Base-by-base conservation (phyloP, 2,888 invertebrate genomes). In the Heliothis peltigera region DNA sequence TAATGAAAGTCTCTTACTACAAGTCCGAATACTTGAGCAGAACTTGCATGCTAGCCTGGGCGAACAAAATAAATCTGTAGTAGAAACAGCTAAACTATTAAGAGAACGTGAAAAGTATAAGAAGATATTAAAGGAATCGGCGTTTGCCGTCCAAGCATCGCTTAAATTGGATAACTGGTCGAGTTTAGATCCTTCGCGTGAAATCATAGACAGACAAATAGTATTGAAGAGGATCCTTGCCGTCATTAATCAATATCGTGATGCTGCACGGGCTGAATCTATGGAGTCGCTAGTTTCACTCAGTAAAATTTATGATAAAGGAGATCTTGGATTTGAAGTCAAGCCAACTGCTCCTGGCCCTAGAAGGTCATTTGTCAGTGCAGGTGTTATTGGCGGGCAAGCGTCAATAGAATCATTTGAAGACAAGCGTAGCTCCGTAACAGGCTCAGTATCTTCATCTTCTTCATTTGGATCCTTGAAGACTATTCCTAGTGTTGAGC, bases 271-370 rank as follows among this genome's bases (percentile, higher is more conserved):
- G 18, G 87, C 91, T 8, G 93, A 92, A 73, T 95, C 95, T 7
- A 84, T 86, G 68, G 94, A 92, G 19, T 94, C 96, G 35, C 82
- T 94, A 46, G 92, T 95, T 21, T 96, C 96, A 0, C 81, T 95
- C 18, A 92, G 90, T 0, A 94, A 94, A 17, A 91, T 96, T 10
- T 97, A 97, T 80, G 91, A 94, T 47, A 95, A 95, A 70, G 97
- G 97, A 12, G 96, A 96, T 85, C 95, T 97, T 65, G 97, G 97
- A 4, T 96, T 97, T 75, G 91, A 96, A 70, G 96, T 96, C 0
- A 96, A 95, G 79, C 73, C 85, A 10, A 32, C 18, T 21, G 1
- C 19, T 2, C 19, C 43, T 8, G 1, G 17, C 1, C 19, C 43
- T 7, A 65, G 10, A 42, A 73, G 49, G 32, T 52, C 64, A 0